Conservation (phyloP, 2,888 invertebrate genomes). For the Esperia sulphurella region DNA sequence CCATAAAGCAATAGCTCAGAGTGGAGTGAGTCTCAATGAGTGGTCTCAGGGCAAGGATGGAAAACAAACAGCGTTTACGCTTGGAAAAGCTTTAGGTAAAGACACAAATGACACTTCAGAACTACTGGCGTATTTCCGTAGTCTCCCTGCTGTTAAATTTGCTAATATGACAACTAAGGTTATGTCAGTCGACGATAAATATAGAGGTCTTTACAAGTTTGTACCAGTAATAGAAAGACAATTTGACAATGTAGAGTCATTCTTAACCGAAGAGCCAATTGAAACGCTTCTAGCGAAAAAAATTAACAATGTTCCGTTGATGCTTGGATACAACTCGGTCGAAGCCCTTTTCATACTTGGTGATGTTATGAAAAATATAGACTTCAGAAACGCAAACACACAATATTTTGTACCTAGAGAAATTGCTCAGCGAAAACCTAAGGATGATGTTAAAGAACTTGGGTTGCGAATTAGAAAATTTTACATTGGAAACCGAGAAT, state of each 20-base stretch:
- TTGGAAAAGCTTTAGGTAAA: conserved; percentile 24
- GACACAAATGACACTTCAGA: conserved; percentile 19
- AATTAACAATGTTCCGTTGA: conserved; percentile 28
- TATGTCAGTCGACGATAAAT: conserved; percentile 27
- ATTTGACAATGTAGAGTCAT: conserved; percentile 27
- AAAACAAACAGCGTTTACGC: conserved; percentile 21
- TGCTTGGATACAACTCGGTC: conserved; percentile 34
- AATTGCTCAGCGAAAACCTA: conserved; percentile 18
- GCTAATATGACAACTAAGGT: conserved; percentile 23
- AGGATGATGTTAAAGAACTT: conserved; percentile 17
- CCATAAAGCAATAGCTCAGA: conserved; percentile 56
- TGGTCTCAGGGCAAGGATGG: conserved; percentile 21
- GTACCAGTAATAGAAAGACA: conserved; percentile 39
- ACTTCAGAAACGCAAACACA: conserved; percentile 26
- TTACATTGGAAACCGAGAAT: conserved; percentile 25
- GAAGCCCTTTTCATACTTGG: conserved; percentile 30
- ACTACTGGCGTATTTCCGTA: conserved; percentile 25
- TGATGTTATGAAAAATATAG: conserved; percentile 21
- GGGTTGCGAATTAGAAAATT: conserved; percentile 26
- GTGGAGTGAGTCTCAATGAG: conserved; percentile 41
- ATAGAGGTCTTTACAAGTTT: conserved; percentile 33
- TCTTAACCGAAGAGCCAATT: conserved; percentile 29
- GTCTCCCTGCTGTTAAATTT: conserved; percentile 23
- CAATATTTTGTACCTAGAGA: conserved; percentile 30
- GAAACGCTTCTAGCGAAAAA: conserved; percentile 26